phyloP scores from a whole-genome alignment of 2,888 invertebrate genomes.

The Drosophila paracracens region DNA sequence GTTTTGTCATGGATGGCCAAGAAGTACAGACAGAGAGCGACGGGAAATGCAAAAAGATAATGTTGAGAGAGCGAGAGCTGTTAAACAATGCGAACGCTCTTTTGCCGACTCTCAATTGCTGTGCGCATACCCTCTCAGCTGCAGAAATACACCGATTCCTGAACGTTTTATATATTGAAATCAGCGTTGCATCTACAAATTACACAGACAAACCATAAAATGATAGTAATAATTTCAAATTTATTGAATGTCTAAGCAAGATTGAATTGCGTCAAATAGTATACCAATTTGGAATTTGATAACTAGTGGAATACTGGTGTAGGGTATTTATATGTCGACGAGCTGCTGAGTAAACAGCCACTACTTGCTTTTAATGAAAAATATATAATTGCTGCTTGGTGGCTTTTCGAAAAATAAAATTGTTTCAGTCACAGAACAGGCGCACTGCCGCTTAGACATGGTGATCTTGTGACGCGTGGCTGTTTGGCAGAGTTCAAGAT shows the following conservation, averaged over 20 bases:
- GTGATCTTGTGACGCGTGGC: slow-evolving; percentile 19
- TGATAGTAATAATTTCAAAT: not conserved
- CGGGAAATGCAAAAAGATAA: slow-evolving; percentile 25
- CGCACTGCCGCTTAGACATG: slow-evolving; percentile 49
- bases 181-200: not conserved
- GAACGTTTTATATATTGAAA: not conserved
- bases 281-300: not conserved
- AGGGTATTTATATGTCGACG: slow-evolving; percentile 41
- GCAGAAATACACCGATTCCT: not conserved
- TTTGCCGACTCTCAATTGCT: slow-evolving; percentile 39
- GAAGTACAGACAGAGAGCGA: slow-evolving; percentile 29
- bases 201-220: not conserved
- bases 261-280: not conserved
- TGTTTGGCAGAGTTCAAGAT: slow-evolving; percentile 60
- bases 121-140: slow-evolving; percentile 32
- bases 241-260: not conserved
- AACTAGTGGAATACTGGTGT: not conserved
- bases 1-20: slow-evolving; percentile 45
- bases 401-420: slow-evolving; percentile 51
- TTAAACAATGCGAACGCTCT: slow-evolving; percentile 32
- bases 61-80: slow-evolving; percentile 17
- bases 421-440: slow-evolving; percentile 63
- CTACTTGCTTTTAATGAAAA: slow-evolving; percentile 61
- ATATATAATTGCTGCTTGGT: slow-evolving; percentile 73
- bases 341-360: too few relatives aligned